phyloP scores from a whole-genome alignment of 2,113 vertebrate species.

The Oophaga pumilio region DNA sequence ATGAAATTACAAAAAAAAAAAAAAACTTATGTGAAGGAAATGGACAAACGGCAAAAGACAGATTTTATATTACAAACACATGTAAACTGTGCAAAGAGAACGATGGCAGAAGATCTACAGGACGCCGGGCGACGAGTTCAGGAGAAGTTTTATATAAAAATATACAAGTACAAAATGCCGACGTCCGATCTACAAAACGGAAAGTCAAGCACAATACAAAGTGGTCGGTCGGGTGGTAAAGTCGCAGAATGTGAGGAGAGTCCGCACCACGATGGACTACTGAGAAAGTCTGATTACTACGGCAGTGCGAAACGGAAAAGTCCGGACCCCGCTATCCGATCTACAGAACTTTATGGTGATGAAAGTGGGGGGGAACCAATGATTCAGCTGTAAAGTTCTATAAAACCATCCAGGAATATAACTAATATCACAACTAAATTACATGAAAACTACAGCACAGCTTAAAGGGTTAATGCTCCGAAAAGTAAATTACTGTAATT shows the following conservation, averaged over 20 bases:
- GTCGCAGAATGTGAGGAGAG: background rate
- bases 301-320: background rate
- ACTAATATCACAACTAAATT: too few species aligned
- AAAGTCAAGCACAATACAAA: slow-evolving; percentile 9
- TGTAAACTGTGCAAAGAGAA: slow-evolving; percentile 66
- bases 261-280: background rate
- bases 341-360: too few species aligned
- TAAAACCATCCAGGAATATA: too few species aligned
- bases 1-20: slow-evolving; percentile 63
- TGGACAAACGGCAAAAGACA: slow-evolving; percentile 17
- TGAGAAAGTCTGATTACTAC: background rate
- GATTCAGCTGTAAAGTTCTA: too few species aligned
- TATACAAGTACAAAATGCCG: slow-evolving; percentile 77
- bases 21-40: slow-evolving; percentile 53
- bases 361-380: too few species aligned
- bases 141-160: slow-evolving; percentile 71
- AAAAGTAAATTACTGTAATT: too few species aligned
- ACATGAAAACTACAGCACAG: too few species aligned
- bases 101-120: slow-evolving; percentile 63
- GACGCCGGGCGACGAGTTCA: slow-evolving; percentile 62
- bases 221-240: background rate
- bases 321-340: background rate
- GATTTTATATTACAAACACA: slow-evolving; percentile 49
- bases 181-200: slow-evolving; percentile 69
- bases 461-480: too few species aligned